Evolutionary conservation across 2,797 vertebrate species (phyloP).

Genomic region (Salarias fasciatus): DNA sequence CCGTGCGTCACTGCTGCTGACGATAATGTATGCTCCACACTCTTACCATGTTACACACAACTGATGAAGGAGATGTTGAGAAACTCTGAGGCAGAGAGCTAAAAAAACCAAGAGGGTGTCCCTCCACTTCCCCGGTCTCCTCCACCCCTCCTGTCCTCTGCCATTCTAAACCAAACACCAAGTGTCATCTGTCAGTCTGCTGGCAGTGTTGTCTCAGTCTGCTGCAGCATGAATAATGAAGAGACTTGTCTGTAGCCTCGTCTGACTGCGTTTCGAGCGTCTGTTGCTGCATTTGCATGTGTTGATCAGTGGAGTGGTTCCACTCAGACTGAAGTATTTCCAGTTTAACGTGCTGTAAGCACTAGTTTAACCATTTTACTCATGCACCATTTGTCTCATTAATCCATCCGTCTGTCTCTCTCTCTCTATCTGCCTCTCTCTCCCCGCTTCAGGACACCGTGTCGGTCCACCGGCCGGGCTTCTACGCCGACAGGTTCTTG

Average conservation of each 20-base stretch:
- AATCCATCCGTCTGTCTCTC: conserved; percentile 45
- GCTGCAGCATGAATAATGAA: conserved; percentile 69
- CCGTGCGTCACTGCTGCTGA: conserved; percentile 34
- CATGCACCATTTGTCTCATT: conserved; percentile 51
- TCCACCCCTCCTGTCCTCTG: conserved; percentile 18
- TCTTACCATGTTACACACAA: conserved; percentile 15
- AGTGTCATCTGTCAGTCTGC: conserved; percentile 70
- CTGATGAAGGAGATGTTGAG: conserved; percentile 25
- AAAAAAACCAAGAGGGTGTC: conserved; percentile 20
- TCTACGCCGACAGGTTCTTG: conserved; percentile 95
- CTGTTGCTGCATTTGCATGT: conserved; percentile 15
- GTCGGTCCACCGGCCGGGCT: conserved; percentile 93
- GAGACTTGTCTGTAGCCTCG: conserved; percentile 34
- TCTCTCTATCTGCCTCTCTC: conserved; percentile 12
- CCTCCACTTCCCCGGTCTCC: conserved; percentile 6
- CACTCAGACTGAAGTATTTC: conserved; percentile 41
- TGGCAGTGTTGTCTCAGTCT: conserved; percentile 48
- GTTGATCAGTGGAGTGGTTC: conserved; percentile 31
- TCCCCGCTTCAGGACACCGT: conserved; percentile 87
- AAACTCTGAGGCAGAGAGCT: conserved; percentile 23
- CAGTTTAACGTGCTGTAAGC: conserved; percentile 34
- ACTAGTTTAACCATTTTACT: conserved; percentile 43
- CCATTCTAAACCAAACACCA: conserved; percentile 63
- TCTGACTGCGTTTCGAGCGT: conserved; percentile 19
- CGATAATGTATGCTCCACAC: conserved; percentile 6